phyloP scores from a whole-genome alignment of 1,140 invertebrate genomes.

The Brachystomella parvula region DNA sequence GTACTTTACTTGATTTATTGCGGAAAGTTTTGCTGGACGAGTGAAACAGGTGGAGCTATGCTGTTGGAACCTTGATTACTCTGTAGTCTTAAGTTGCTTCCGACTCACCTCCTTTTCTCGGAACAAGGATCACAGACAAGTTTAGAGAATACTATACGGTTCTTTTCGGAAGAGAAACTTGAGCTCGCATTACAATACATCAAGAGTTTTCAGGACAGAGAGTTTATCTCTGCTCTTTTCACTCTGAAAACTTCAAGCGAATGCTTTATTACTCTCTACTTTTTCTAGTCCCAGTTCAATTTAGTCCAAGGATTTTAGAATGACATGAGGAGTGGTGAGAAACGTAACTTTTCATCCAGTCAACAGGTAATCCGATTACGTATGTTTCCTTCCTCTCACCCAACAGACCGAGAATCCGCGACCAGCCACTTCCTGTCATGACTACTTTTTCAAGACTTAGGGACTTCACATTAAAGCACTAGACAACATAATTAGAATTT shows the following conservation, averaged over 20 bases:
- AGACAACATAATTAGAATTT: conserved; percentile 13
- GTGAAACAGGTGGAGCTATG: too few species aligned
- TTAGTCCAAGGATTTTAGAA: not conserved
- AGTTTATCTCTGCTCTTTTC: not conserved
- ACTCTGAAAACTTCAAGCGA: not conserved
- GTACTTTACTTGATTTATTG: too few species aligned
- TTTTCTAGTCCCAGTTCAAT: not conserved
- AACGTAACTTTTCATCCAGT: not conserved
- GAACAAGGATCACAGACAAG: not conserved
- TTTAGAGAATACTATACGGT: not conserved
- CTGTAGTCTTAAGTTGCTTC: too few species aligned
- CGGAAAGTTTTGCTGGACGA: too few species aligned
- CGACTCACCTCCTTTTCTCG: not conserved
- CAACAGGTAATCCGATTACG: conserved; percentile 8
- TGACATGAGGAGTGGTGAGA: not conserved
- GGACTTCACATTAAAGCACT: not conserved
- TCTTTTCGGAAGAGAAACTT: not conserved
- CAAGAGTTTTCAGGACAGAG: not conserved
- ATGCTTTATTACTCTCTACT: not conserved
- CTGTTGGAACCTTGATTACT: too few species aligned
- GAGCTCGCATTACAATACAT: conserved; percentile 7
- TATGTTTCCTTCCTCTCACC: not conserved
- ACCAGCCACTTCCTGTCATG: not conserved
- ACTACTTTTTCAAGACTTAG: not conserved
- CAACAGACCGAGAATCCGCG: not conserved